phyloP scores from a whole-genome alignment of 2,888 invertebrate species.

The Andrena hattorfiana region DNA sequence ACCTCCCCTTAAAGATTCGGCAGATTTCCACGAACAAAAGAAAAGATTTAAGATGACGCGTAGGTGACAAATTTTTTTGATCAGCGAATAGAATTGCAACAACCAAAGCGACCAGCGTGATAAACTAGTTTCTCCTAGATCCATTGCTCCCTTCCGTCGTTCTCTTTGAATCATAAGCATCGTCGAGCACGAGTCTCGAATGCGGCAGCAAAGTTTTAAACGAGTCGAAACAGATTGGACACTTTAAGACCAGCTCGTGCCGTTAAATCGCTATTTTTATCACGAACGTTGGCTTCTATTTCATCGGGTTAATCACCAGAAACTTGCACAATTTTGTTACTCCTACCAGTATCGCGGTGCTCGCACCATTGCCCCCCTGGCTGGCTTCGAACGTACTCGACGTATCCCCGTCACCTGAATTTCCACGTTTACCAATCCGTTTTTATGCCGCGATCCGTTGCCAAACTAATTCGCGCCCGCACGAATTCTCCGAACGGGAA shows the following conservation, averaged over 20 bases:
- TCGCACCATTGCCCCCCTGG: constrained; percentile 17
- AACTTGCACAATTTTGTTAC: constrained; percentile 67
- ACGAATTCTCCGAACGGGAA: not conserved
- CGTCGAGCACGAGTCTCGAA: constrained; percentile 15
- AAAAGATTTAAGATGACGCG: no score
- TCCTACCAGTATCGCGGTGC: constrained; percentile 40
- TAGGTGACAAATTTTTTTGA: no score
- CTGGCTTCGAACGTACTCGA: constrained; percentile 12
- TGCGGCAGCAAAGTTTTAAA: constrained; percentile 64
- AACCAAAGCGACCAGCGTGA: not conserved
- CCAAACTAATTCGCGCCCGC: constrained; percentile 3
- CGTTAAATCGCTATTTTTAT: constrained; percentile 66
- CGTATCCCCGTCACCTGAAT: constrained; percentile 12
- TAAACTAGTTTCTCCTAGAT: not conserved
- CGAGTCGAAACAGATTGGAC: constrained; percentile 63
- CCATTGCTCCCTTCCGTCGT: not conserved
- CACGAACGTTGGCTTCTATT: constrained; percentile 60
- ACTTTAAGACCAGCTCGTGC: constrained; percentile 65
- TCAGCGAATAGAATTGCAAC: no score
- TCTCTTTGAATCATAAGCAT: constrained; percentile 2
- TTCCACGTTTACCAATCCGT: constrained; percentile 10
- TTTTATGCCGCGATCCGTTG: not conserved
- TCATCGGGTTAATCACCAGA: constrained; percentile 61
- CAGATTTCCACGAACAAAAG: no score
- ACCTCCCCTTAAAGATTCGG: no score